Base-by-base conservation (phyloP, 2,888 invertebrate genomes). In the Schizaphis graminum region DNA sequence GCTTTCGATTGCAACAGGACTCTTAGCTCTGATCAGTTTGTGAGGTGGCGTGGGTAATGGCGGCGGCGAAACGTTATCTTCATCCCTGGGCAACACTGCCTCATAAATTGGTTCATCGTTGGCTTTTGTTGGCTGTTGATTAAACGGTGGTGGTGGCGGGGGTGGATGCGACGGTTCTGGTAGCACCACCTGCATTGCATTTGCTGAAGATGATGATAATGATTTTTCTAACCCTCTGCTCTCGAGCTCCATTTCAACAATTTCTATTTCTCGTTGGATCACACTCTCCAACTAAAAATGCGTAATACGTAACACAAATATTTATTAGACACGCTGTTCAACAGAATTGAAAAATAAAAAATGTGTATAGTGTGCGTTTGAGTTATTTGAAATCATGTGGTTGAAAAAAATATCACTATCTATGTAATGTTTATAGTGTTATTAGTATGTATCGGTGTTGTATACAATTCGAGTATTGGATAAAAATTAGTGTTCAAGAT, bases 61-160 rank as follows among this genome's bases (percentile, higher is more conserved):
- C 49, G 96, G 96, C 8, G 96, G 95, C 94, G 96, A 95, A 16
- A 49, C 95, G 57, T 93, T 94, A 3, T 94, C 94, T 67, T 97
- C 97, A 87, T 97, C 97, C 13, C 98, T 96, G 2, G 98, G 98
- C 95, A 98, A 96, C 13, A 98, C 98, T 0, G 98, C 97, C 95
- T 98, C 98, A 96, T 98, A 98, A 95, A 98, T 98, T 0, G 98
- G 98, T 94, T 96, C 96, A 44, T 96, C 98, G 97, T 94, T 97
- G 97, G 26, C 94, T 91, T 96, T 96, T 26, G 95, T 95, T 94
- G 94, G 95, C 95, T 94, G 96, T 61, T 49, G 96, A 96, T 94
- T 96, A 47, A 95, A 95, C 24, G 95, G 95, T 77, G 95, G 95
- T 24, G 95, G 92, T 41, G 94, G 95, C 94, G 24, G 97, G 26